Evolutionary conservation across 2,888 invertebrate genomes (phyloP), one percentile per base, ranked within the genome.

Genomic region (Seladonia tumulorum): DNA sequence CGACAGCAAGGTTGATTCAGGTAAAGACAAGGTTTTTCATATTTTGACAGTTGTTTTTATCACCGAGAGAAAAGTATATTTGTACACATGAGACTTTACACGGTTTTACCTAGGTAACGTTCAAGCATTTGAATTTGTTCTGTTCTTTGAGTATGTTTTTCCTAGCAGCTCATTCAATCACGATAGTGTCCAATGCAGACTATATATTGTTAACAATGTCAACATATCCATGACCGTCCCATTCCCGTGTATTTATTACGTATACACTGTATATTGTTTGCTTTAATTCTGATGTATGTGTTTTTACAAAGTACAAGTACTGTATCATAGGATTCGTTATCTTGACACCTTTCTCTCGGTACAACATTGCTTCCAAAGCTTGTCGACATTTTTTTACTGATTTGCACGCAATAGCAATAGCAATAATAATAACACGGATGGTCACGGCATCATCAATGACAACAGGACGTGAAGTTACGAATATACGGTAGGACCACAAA

Each of bases 1-100:
- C 90, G 94, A 94, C 93, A 92, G 93, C 94, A 94, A 94, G 92
- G 92, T 93, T 92, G 94, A 94, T 94, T 94, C 94, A 94, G 94
- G 94, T 94, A 94, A 94, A 94, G 93, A 90, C 84, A 92, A 92
- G 93, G 92, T 91, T 92, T 92, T 91, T 89, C 92, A 89, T 90
- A 91, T 88, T 91, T 90, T 90, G 82, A 83, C 90, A 90, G 89
- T 92, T 91, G 90, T 90, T 92, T 91, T 91, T 5, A 89, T 85
- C 91, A 91, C 92, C 92, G 92, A 94, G 92, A 93, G 92, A 92
- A 93, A 93, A 87, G 92, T 93, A 91, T 81, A 76, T 75, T 70
- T 73, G 80, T 73, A 22, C 57, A 68, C 77, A 71, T 22, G 78
- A 76, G 74, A 76, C n/a, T 66, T 76, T 79, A 79, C 76, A 79